A percentile compares a stretch with the other conserved stretches of the same genome.
These are phyloP conservation scores for Tachystola acroxantha DNA, from an alignment of 2,888 invertebrate species.

Conservation along the genomic window DNA sequence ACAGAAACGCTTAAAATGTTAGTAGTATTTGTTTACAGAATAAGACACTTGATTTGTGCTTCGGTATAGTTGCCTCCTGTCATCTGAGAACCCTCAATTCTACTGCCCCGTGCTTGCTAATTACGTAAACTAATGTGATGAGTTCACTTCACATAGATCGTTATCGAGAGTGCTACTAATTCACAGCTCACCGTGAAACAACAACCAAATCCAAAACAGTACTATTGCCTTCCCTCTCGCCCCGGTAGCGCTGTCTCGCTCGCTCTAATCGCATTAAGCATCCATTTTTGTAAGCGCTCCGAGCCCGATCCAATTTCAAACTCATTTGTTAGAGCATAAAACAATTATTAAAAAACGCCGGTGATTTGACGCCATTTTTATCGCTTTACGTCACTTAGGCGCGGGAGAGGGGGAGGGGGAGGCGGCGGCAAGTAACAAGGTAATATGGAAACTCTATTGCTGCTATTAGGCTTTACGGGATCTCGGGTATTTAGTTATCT, in stretches of 20 bases:
- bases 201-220: constrained; percentile 7
- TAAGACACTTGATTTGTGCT: too few species aligned
- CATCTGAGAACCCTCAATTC: too few species aligned
- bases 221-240: constrained; percentile 26
- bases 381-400: constrained; percentile 65
- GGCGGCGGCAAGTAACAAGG: constrained; percentile 3
- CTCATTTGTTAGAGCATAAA: constrained; percentile 81
- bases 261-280: constrained; percentile 81
- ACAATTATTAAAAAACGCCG: constrained; percentile 77
- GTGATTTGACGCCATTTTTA: constrained; percentile 71
- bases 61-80: too few species aligned
- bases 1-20: too few species aligned
- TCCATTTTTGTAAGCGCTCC: constrained; percentile 81
- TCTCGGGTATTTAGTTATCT: too few species aligned
- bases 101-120: too few species aligned
- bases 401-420: constrained; percentile 14
- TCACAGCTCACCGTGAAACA: neutral
- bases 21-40: too few species aligned
- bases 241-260: constrained; percentile 45
- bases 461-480: too few species aligned
- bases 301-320: constrained; percentile 82
- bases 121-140: too few species aligned
- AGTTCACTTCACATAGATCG: too few species aligned
- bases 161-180: too few species aligned
- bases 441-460: neutral